Evolutionary conservation across 2,113 vertebrate species (phyloP).

Genomic region (Coptodon bakossiorum): DNA sequence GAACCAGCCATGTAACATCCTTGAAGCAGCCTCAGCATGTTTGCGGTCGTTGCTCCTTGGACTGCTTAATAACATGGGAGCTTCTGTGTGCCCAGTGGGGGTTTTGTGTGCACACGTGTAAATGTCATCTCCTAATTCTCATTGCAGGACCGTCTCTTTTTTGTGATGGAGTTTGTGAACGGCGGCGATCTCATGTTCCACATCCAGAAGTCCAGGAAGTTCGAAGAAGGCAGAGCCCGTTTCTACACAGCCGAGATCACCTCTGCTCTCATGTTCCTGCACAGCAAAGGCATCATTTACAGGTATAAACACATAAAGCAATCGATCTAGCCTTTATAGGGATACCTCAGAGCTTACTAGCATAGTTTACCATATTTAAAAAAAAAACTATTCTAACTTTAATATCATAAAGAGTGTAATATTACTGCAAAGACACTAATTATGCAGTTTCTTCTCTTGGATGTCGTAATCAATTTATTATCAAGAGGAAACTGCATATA

Average conservation of each 20-base stretch:
- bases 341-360: not conserved
- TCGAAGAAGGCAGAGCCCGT: slow-evolving; percentile 86
- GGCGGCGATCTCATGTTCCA: slow-evolving; percentile 98
- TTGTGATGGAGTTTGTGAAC: slow-evolving; percentile 99
- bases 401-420: not conserved
- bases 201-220: slow-evolving; percentile 97
- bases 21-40: not conserved
- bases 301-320: slow-evolving; percentile 71
- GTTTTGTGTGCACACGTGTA: not conserved
- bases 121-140: not conserved
- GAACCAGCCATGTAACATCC: not conserved
- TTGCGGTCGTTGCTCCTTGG: not conserved
- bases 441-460: not conserved
- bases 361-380: not conserved
- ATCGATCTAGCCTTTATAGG: not conserved
- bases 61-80: not conserved
- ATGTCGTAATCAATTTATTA: not conserved
- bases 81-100: not conserved
- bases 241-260: slow-evolving; percentile 97
- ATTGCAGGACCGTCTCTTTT: slow-evolving; percentile 91
- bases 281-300: slow-evolving; percentile 92
- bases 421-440: not conserved
- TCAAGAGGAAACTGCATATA: not conserved
- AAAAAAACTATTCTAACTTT: not conserved
- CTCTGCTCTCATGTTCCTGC: slow-evolving; percentile 94